Conservation (phyloP, 1,140 invertebrate species). For the Papilio polyxenes region DNA sequence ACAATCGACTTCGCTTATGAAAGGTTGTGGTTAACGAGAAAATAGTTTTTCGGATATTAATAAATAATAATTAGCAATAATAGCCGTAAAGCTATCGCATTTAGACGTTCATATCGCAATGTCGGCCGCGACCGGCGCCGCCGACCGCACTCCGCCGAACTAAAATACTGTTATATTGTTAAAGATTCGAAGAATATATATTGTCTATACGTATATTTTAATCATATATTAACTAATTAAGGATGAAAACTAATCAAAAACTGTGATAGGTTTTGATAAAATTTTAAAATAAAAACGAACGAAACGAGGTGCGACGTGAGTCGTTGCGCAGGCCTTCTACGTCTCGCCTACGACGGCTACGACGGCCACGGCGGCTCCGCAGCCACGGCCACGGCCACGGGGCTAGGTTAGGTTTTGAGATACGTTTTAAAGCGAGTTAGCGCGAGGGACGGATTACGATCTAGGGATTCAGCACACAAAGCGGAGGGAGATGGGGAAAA, state of each 20-base stretch:
- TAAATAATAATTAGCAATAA: slow-evolving; percentile 79
- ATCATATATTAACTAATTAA: slow-evolving; percentile 80
- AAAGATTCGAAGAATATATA: slow-evolving; percentile 79
- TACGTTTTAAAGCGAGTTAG: slow-evolving; percentile 69
- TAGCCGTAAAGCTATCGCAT: slow-evolving; percentile 75
- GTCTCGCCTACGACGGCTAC: slow-evolving; percentile 12
- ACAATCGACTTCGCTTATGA: slow-evolving; percentile 80
- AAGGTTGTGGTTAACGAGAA: slow-evolving; percentile 80
- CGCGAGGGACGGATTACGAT: slow-evolving; percentile 57
- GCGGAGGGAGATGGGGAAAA: slow-evolving; percentile 61
- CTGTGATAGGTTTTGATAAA: slow-evolving; percentile 81
- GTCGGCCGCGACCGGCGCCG: slow-evolving; percentile 52
- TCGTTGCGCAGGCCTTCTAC: slow-evolving; percentile 35
- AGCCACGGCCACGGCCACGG: slow-evolving; percentile 46
- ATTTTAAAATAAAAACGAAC: slow-evolving; percentile 75
- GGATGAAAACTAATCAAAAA: slow-evolving; percentile 80
- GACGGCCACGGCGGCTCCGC: slow-evolving; percentile 35
- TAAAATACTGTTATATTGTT: slow-evolving; percentile 79
- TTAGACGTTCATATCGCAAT: slow-evolving; percentile 71
- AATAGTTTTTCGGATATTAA: slow-evolving; percentile 76
- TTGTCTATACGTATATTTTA: slow-evolving; percentile 81
- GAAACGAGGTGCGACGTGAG: slow-evolving; percentile 45
- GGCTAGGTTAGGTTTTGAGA: slow-evolving; percentile 78
- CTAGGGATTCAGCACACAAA: slow-evolving; percentile 50
- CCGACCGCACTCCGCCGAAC: slow-evolving; percentile 57